Base-by-base conservation (phyloP, 2,797 vertebrate genomes). In the Peromyscus attwateri region DNA sequence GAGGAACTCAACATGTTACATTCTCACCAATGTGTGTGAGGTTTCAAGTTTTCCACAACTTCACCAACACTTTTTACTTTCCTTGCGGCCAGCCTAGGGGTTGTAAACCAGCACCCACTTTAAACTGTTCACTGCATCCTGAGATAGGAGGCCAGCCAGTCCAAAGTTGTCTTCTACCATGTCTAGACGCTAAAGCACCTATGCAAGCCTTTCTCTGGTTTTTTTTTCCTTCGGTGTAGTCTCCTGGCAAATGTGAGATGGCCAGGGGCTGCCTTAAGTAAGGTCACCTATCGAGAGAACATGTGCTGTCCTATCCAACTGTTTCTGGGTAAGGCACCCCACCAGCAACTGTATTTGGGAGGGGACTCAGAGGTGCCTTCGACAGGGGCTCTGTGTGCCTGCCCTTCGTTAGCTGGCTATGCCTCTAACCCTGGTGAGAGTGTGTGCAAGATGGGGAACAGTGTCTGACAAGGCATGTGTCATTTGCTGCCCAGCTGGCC, bases 401-500 rank as follows among this genome's bases (percentile, higher is more conserved):
- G 40, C 52, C 87, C 80, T 17, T 66, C 31, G 3, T n/a, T 10
- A 29, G 9, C 81, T 23, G 49, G 9, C 29, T 49, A 2, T 0
- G 1, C 37, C 79, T 71, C 82, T 37, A 14, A 37, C 40, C 55
- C 66, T 79, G 40, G 2, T 0, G 21, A 31, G 11, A 27, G 62
- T 19, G 17, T 19, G 4, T 27, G 34, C 23, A 66, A 34, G 34
- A 55, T 5, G 0, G 79, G 68, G 31, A 40, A 16, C 21, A 19
- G 55, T 60, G 27, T 85, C 91, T 97, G 73, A 97, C 77, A n/a
- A 79, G 0, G 0, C 29, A 13, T 49, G 9, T 95, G 66, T 85
- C 88, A 4, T 95, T 92, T 97, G 77, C 87, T 92, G 27, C 75
- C 64, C 94, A 99, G 98, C 97, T 98, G 98, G 98, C 87, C 97